These are phyloP conservation scores for Chionoecetes opilio DNA, from an alignment of 1,140 invertebrate genomes.

Conservation along the genomic window DNA sequence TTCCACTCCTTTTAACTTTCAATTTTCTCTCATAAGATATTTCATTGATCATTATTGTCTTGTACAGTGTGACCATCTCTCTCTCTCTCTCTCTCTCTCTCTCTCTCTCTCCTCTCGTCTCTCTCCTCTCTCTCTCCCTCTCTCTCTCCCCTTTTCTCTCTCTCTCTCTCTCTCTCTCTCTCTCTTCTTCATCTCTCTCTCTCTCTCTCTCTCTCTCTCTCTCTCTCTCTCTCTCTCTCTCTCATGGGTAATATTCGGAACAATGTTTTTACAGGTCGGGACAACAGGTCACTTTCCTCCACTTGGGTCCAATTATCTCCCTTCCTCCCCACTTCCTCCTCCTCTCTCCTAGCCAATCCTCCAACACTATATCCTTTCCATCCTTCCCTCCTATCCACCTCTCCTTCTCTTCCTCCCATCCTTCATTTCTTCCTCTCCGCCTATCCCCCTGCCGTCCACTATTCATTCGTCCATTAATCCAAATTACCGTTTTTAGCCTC, in stretches of 20 bases:
- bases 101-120: too few relatives aligned
- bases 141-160: too few relatives aligned
- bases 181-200: too few relatives aligned
- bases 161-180: too few relatives aligned
- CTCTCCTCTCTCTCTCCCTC: too few relatives aligned
- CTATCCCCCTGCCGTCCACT: neutral
- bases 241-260: neutral
- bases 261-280: too few relatives aligned
- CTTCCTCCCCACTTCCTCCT: neutral
- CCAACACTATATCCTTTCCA: neutral
- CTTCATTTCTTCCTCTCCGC: neutral
- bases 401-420: neutral
- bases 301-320: neutral
- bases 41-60: too few relatives aligned
- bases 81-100: too few relatives aligned
- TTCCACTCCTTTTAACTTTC: too few relatives aligned
- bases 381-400: neutral
- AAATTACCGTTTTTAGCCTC: neutral
- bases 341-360: neutral
- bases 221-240: conserved; percentile 18
- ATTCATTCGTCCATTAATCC: neutral
- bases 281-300: neutral
- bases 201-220: neutral
- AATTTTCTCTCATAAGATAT: too few relatives aligned
- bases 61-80: too few relatives aligned